These are phyloP conservation scores for Dissostichus mawsoni DNA, from an alignment of 2,113 vertebrate species.

Conservation along the genomic window DNA sequence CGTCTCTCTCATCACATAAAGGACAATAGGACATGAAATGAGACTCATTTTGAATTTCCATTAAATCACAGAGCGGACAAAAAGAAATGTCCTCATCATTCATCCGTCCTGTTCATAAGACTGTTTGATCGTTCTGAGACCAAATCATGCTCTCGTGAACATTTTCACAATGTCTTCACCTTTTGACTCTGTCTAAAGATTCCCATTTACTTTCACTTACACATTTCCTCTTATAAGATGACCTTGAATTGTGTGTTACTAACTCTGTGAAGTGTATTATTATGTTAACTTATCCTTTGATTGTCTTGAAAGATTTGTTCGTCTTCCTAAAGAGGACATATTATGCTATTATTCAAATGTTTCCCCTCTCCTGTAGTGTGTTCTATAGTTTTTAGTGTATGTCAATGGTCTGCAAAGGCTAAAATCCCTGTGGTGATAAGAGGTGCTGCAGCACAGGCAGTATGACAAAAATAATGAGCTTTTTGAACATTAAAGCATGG, in stretches of 20 bases:
- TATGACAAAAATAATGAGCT: no score
- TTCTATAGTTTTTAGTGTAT: no score
- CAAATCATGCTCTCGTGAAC: background rate
- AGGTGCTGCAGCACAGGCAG: no score
- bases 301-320: background rate
- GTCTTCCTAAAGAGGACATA: no score
- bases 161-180: background rate
- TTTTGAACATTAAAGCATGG: no score
- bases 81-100: slow-evolving; percentile 13
- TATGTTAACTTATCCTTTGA: background rate
- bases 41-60: slow-evolving; percentile 56
- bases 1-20: slow-evolving; percentile 35
- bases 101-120: background rate
- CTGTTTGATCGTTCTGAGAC: background rate
- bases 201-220: no score
- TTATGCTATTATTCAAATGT: no score
- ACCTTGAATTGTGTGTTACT: background rate
- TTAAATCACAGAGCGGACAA: slow-evolving; percentile 26
- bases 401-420: no score
- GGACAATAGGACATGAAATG: slow-evolving; percentile 48
- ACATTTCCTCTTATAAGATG: background rate
- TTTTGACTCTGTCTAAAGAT: background rate
- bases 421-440: no score
- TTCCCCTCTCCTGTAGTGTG: no score
- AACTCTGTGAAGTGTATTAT: background rate